phyloP scores from a whole-genome alignment of 64 coral and sea anemone genomes.

The Montipora capricornis region DNA sequence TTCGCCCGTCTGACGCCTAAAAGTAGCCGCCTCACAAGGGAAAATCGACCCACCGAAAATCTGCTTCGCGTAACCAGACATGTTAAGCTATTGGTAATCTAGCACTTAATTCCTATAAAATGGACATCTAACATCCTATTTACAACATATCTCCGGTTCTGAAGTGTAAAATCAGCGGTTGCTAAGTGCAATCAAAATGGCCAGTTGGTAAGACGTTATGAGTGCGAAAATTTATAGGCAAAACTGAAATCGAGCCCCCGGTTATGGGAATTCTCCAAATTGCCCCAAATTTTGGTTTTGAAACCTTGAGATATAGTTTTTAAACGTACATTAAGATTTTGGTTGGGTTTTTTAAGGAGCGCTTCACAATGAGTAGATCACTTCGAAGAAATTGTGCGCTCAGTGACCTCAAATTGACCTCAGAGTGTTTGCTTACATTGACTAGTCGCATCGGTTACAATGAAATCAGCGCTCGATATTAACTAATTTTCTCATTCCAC shows the following conservation, averaged over 20 bases:
- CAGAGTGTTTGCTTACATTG: neutral
- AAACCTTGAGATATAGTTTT: too few relatives aligned
- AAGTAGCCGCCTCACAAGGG: neutral
- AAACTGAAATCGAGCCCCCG: neutral
- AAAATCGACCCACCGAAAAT: neutral
- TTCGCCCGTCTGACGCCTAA: too few relatives aligned
- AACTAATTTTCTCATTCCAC: constrained; percentile 9
- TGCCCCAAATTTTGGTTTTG: neutral
- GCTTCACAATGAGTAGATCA: neutral
- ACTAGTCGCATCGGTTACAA: neutral
- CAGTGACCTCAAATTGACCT: neutral
- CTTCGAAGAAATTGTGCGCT: neutral
- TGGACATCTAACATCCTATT: neutral
- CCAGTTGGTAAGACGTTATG: neutral
- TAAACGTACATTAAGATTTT: too few relatives aligned
- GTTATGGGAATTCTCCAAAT: constrained; percentile 3
- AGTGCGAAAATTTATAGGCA: constrained; percentile 2
- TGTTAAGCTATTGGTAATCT: neutral
- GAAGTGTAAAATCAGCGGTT: neutral
- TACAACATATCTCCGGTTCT: neutral
- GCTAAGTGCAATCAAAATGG: neutral
- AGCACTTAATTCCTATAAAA: neutral
- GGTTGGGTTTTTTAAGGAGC: neutral
- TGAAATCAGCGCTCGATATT: neutral
- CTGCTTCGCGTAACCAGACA: neutral